These are phyloP conservation scores for Dolichotis patagonum DNA, from an alignment of 2,113 vertebrate genomes.

Conservation along the genomic window DNA sequence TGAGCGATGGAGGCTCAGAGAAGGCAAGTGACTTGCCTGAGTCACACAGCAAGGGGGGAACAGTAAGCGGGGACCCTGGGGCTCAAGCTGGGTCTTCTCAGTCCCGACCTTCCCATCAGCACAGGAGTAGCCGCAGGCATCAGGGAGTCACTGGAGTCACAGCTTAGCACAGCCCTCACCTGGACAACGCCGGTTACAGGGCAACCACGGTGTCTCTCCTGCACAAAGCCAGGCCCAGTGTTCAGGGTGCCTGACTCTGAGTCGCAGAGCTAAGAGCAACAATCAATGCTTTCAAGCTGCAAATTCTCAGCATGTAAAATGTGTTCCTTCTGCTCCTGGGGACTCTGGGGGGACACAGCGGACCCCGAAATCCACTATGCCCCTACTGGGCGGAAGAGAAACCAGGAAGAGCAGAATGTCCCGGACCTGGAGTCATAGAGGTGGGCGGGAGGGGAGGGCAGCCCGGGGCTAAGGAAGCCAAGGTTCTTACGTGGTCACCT, in stretches of 20 bases:
- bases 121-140: accelerated
- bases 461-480: too few species aligned
- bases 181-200: neutral
- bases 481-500: neutral
- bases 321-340: neutral
- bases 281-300: neutral
- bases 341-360: neutral
- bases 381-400: neutral
- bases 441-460: neutral
- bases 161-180: too few species aligned
- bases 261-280: neutral
- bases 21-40: neutral
- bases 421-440: neutral
- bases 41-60: neutral
- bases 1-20: neutral
- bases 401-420: neutral
- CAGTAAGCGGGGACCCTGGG: neutral
- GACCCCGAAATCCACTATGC: neutral
- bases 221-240: neutral
- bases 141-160: neutral
- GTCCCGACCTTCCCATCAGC: neutral
- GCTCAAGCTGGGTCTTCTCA: neutral
- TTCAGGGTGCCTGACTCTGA: neutral
- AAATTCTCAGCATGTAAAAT: neutral
- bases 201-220: neutral